phyloP scores from a whole-genome alignment of 2,113 vertebrate species.

The Carassius carassius region DNA sequence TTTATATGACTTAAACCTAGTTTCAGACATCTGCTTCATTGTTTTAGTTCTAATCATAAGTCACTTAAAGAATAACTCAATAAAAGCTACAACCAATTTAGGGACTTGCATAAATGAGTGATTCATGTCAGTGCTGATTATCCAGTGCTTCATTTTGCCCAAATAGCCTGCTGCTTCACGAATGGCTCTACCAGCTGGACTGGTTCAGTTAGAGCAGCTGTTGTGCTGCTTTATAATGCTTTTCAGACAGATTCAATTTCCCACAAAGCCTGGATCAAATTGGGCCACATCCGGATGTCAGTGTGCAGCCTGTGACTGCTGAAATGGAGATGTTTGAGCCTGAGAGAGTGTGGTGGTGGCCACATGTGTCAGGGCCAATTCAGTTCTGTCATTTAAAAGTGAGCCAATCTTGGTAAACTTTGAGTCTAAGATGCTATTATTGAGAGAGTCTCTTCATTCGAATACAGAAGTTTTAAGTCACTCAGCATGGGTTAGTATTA shows the following conservation, averaged over 20 bases:
- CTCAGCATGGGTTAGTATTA: not conserved
- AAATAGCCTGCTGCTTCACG: not conserved
- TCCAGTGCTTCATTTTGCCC: not conserved
- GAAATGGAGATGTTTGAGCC: not conserved
- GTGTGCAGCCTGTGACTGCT: not conserved
- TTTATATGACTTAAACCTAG: not conserved
- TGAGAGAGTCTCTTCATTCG: not conserved
- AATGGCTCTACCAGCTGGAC: not conserved
- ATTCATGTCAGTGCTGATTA: not conserved
- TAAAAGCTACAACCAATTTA: not conserved
- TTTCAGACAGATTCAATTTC: conserved; percentile 9
- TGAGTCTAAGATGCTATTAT: not conserved
- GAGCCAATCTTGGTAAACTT: not conserved
- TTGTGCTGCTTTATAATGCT: not conserved
- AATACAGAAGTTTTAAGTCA: not conserved
- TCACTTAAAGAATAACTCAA: not conserved
- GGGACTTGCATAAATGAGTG: not conserved
- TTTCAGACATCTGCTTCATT: not conserved
- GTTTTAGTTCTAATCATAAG: not conserved
- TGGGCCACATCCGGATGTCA: not conserved
- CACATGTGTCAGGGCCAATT: not conserved
- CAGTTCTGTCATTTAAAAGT: not conserved
- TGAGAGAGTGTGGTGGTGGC: not conserved
- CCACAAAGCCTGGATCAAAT: not conserved
- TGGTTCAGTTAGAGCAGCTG: not conserved